Evolutionary conservation across 2,888 invertebrate species (phyloP), one percentile per base, ranked within the genome.

Genomic region (Erynnis tages): DNA sequence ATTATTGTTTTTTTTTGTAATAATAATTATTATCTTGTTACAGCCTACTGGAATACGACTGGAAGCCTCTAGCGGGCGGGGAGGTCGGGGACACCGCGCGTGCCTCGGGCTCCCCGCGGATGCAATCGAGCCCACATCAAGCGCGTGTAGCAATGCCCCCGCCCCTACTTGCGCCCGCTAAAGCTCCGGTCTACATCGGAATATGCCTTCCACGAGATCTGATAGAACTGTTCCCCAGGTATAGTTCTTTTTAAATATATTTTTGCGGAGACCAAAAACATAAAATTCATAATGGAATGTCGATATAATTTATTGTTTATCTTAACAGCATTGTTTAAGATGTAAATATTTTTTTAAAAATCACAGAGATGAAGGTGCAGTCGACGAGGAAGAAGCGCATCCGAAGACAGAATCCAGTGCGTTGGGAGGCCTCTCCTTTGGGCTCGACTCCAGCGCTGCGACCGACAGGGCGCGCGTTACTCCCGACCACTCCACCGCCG

Each of bases 181-280:
- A 11, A 29, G 43, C 60, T 38, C 60, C 66, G 4, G 86, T 91
- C 59, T 94, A 94, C 71, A 92, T 94, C 87, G 96, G 96, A 14
- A 92, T 96, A 53, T 92, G 94, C 69, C 85, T 96, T 61, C 95
- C 96, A 4, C 85, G 91, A 49, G 92, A 91, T 67, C 86, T 95
- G 29, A 81, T 86, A 55, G 92, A 93, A 67, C 88, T 95, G 53
- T 95, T 95, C 80, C 92, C 93, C 34, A 90, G 90, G 76, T 83
- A 56, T 55, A 56, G 52, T 3, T 2, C 4, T 5, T 14, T 32
- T 5, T 14, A 14, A 14, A 14, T n/a, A 13, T 29, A 19, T 19
- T 17, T 29, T 17, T 30, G n/a, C 4, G n/a, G n/a, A n/a, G n/a
- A n/a, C n/a, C n/a, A n/a, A n/a, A n/a, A n/a, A n/a, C n/a, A n/a